Evolutionary conservation across 2,888 invertebrate genomes (phyloP), one percentile per base, ranked within the genome.

Genomic region (Drosophila pseudotalamancana): DNA sequence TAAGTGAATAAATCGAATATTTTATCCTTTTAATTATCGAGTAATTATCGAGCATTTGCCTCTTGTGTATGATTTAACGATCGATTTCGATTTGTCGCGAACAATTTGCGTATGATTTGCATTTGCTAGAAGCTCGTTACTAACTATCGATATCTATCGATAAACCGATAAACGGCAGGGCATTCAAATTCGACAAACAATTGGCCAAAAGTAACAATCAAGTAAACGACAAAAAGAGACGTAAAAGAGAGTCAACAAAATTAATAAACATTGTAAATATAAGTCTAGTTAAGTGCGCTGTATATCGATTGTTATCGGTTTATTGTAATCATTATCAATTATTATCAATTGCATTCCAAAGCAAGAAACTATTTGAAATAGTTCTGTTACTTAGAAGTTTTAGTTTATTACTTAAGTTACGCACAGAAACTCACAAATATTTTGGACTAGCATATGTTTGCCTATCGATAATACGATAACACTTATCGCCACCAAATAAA

Each of bases 1-100:
- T 95, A 92, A 95, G 95, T 94, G 32, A 4, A 35, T 6, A 11
- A 6, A 12, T 8, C 19, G 4, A 12, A 5, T 3, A 3, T 21
- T 49, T 5, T 6, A 34, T 53, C 56, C 43, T 49, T 46, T 60
- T 29, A 9, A 21, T 31, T 60, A 43, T 67, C 63, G 12, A 21
- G 12, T 21, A 37, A n/a, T n/a, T 21, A 72, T 68, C 23, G 53
- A 69, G 54, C 66, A 84, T 68, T 72, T 77, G 85, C 78, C 87
- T 84, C 82, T 81, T 83, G 82, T 71, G 62, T 82, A 82, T 87
- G 64, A 82, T 87, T 81, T 81, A 54, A 49, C 55, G 61, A 67
- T 46, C 55, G 48, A 66, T 62, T 70, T 40, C 53, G 46, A 48
- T 43, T n/a, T 34, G n/a, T 25, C 62, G 55, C 83, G 70, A 56